Base-by-base conservation (phyloP, 2,113 vertebrate genomes). In the Oncorhynchus masou region DNA sequence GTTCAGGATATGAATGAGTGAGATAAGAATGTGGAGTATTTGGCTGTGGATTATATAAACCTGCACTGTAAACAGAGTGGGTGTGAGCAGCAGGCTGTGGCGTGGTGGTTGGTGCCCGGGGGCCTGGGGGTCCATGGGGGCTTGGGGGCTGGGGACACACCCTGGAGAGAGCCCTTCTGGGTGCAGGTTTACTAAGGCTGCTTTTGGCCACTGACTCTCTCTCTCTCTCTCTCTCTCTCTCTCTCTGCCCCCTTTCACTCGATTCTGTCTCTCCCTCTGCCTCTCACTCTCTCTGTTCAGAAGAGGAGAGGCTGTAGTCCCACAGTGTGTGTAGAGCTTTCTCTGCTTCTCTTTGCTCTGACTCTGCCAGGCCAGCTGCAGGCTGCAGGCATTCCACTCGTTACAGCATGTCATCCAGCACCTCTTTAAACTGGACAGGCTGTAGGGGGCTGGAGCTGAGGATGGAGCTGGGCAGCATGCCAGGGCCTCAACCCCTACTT, bases 341-440 rank as follows among this genome's bases (percentile, higher is more conserved):
- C 65, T 74, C 78, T 80, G 24, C 16, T 16, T 54, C 9, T 54
- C 51, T 54, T 16, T 54, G 39, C 39, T 45, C 39, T 54, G 16
- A 15, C 16, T 5, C 51, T 16, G 51, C 51, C 51, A 54, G 15
- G 12, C 51, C 51, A 24, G 62, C 2, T 8, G 16, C 72, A 88
- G 87, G 82, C 89, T 89, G 78, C 72, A 81, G 82, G 74, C 75
- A 83, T 87, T 91, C 84, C 84, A 86, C 4, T 77, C 74, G 22
- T 8, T 75, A 12, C 81, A 77, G 74, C 81, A 74, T 76, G 3
- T 89, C 81, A 84, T 3, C 78, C 85, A 25, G 77, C 85, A 88
- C 85, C 89, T 90, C 83, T 84, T 54, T 90, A 88, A 92, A 88
- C 73, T 74, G 74, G 87, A 83, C 20, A 57, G 74, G 57, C 25